These are phyloP conservation scores for Takifugu rubripes DNA, from an alignment of 2,797 vertebrate species.

Conservation along the genomic window DNA sequence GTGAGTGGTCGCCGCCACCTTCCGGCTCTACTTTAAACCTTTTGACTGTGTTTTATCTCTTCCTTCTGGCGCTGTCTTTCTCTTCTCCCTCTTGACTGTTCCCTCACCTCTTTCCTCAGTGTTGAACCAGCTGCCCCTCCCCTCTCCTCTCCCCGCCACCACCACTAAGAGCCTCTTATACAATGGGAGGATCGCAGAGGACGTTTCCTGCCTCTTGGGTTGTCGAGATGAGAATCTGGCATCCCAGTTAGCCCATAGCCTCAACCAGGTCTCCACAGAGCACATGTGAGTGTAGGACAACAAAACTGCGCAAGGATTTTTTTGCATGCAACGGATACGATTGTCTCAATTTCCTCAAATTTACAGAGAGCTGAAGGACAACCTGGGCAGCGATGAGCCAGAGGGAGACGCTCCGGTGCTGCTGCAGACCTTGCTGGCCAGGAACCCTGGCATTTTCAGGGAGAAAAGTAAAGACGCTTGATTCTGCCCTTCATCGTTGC, in stretches of 20 bases:
- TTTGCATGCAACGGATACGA: no score
- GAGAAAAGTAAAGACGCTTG: slow-evolving; percentile 88
- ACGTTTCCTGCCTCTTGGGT: slow-evolving; percentile 93
- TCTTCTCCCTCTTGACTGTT: background rate
- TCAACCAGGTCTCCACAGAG: slow-evolving; percentile 99
- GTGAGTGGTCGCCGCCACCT: slow-evolving; percentile 78
- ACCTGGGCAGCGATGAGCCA: slow-evolving; percentile 96
- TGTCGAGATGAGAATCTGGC: slow-evolving; percentile 96
- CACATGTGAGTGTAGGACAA: slow-evolving; percentile 86
- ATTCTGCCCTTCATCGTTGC: slow-evolving; percentile 22
- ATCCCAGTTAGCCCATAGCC: slow-evolving; percentile 93
- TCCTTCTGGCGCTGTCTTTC: slow-evolving; percentile 2
- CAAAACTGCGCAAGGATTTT: no score
- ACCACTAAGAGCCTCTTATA: slow-evolving; percentile 99
- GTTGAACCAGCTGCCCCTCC: slow-evolving; percentile 99
- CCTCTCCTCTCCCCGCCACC: slow-evolving; percentile 97
- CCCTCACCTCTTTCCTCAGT: slow-evolving; percentile 68
- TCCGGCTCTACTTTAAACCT: slow-evolving; percentile 10
- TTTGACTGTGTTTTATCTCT: slow-evolving; percentile 1
- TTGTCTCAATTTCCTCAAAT: slow-evolving; percentile 19
- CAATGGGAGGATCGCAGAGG: slow-evolving; percentile 96
- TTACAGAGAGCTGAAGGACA: slow-evolving; percentile 95
- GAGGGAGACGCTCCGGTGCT: slow-evolving; percentile 95
- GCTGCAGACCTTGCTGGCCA: slow-evolving; percentile 93
- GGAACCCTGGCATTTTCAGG: slow-evolving; percentile 98